Evolutionary conservation across 2,113 vertebrate genomes (phyloP).

Genomic region (Lutjanus erythropterus): DNA sequence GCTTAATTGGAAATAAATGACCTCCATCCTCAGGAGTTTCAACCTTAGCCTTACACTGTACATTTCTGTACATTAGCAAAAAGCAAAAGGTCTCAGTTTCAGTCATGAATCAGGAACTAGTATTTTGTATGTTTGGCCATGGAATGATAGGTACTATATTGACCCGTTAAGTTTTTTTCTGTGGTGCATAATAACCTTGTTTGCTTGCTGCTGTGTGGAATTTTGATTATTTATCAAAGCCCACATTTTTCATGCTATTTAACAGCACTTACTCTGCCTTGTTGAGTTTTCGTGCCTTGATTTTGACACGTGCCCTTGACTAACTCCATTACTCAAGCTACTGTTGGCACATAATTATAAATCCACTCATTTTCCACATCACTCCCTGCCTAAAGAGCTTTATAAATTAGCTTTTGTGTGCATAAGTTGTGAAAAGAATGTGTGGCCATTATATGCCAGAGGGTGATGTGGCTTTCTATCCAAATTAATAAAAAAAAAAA

Average conservation of each 20-base stretch:
- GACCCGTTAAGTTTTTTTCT: neutral
- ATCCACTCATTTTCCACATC: conserved; percentile 19
- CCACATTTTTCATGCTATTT: conserved; percentile 3
- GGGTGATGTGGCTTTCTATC: neutral
- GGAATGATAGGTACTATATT: neutral
- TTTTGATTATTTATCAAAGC: conserved; percentile 18
- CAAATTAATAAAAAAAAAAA: neutral
- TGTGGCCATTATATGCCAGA: neutral
- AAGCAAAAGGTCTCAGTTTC: no score
- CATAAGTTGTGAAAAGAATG: conserved; percentile 21
- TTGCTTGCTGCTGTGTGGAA: conserved; percentile 22
- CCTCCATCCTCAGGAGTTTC: conserved; percentile 36
- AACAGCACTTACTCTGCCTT: conserved; percentile 13
- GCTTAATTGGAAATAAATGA: conserved; percentile 63
- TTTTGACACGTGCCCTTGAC: conserved; percentile 26
- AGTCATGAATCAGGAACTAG: neutral
- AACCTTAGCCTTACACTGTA: conserved; percentile 14
- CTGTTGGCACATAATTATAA: conserved; percentile 49
- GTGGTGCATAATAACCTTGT: conserved; percentile 1
- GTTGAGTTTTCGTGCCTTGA: conserved; percentile 27
- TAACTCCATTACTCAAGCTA: conserved; percentile 35
- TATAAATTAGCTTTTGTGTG: conserved; percentile 12
- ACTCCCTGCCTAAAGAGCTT: conserved; percentile 48
- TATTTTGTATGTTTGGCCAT: neutral
- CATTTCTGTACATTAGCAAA: no score